phyloP scores from a whole-genome alignment of 2,888 invertebrate genomes.

The Malacosoma neustria region DNA sequence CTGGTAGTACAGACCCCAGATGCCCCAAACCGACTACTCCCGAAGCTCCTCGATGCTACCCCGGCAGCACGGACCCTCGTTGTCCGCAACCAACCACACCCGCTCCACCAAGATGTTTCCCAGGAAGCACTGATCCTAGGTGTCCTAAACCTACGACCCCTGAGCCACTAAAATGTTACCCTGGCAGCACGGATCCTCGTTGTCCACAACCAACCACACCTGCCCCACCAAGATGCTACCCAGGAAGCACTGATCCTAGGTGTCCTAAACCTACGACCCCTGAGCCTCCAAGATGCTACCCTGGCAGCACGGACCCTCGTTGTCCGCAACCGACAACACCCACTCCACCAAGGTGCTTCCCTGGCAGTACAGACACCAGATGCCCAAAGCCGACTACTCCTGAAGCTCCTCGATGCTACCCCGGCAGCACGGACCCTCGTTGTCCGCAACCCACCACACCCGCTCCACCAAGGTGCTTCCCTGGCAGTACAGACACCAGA shows the following conservation, averaged over 20 bases:
- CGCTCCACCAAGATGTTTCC: slow-evolving; percentile 18
- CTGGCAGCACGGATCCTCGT: slow-evolving; percentile 36
- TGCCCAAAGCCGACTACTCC: slow-evolving; percentile 22
- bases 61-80: slow-evolving; percentile 22
- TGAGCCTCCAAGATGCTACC: slow-evolving; percentile 8
- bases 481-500: slow-evolving; percentile 6
- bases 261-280: slow-evolving; percentile 27
- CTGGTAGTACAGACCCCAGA: slow-evolving; percentile 23
- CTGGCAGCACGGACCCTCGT: slow-evolving; percentile 9
- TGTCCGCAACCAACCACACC: slow-evolving; percentile 29
- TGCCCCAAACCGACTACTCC: slow-evolving; percentile 27
- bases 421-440: slow-evolving; percentile 13
- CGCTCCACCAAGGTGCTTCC: slow-evolving; percentile 7
- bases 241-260: slow-evolving; percentile 26
- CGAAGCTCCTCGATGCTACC: slow-evolving; percentile 23
- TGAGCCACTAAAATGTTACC: slow-evolving; percentile 31
- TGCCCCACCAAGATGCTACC: slow-evolving; percentile 13
- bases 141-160: slow-evolving; percentile 34
- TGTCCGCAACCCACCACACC: slow-evolving; percentile 16
- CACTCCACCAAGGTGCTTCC: slow-evolving; percentile 19
- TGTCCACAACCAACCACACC: slow-evolving; percentile 32
- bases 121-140: slow-evolving; percentile 31
- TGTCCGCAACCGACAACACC: slow-evolving; percentile 22
- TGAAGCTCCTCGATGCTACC: slow-evolving; percentile 12
- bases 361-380: slow-evolving; percentile 14